These are phyloP conservation scores for Lepidurus apus DNA, from an alignment of 1,140 invertebrate species.

Conservation along the genomic window DNA sequence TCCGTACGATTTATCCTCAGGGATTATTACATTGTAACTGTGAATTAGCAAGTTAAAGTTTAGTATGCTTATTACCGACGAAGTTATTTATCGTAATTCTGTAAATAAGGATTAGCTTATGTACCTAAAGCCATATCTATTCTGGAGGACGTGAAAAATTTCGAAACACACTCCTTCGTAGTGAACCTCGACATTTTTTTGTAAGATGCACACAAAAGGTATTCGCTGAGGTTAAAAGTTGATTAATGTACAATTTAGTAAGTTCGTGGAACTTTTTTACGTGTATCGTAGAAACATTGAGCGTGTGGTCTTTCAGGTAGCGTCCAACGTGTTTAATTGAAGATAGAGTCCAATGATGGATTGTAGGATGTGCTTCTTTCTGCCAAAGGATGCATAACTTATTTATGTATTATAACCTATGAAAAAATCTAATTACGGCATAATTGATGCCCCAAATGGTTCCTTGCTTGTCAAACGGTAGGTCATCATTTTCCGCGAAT, in stretches of 20 bases:
- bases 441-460: background rate
- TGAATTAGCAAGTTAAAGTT: no score
- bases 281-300: background rate
- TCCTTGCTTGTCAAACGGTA: background rate
- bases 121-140: constrained; percentile 26
- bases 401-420: background rate
- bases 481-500: background rate
- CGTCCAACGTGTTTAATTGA: background rate
- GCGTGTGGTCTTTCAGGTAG: background rate
- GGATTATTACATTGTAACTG: background rate
- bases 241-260: background rate
- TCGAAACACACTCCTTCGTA: constrained; percentile 22
- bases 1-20: constrained; percentile 15
- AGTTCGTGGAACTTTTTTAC: background rate
- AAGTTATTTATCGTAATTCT: background rate
- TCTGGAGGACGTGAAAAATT: constrained; percentile 22
- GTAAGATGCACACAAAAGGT: background rate
- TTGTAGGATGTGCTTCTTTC: background rate
- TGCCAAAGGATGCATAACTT: background rate
- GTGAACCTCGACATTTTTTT: background rate
- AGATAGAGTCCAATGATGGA: background rate
- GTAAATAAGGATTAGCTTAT: background rate
- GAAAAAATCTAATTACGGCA: background rate
- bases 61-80: background rate
- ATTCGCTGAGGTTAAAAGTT: background rate